Evolutionary conservation across 2,797 vertebrate genomes (phyloP), one percentile per base, ranked within the genome.

Genomic region (Neopelma chrysocephalum): DNA sequence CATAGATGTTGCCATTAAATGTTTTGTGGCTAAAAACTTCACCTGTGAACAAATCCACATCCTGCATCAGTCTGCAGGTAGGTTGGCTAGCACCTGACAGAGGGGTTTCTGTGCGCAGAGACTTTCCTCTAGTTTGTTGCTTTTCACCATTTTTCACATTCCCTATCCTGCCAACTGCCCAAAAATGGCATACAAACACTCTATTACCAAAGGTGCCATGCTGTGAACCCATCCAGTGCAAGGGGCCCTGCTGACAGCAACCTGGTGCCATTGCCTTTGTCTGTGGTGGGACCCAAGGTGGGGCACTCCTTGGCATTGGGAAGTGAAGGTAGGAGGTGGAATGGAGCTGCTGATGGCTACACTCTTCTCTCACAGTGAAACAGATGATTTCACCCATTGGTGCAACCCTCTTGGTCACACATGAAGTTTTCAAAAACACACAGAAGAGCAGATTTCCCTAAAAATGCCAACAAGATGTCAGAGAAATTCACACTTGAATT

Each of bases 121-220:
- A 40, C 34, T 82, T 89, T 57, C 17, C 12, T 25, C 5, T 15
- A 9, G 16, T 77, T 77, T 38, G 31, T n/a, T 71, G 17, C 18
- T 69, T 85, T 82, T 84, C 22, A 6, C 19, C 11, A 5, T 40
- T 78, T 80, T 56, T 64, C 36, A 78, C n/a, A 38, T 76, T 23
- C 22, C 7, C 21, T 68, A 7, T 27, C 45, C 56, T 72, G 32
- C 50, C 42, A 76, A 26, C 5, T 76, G 16, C 45, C 57, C 45
- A 45, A 61, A 61, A 94, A 57, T 3, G 18, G 3, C 26, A 20
- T 57, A 27, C 4, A 11, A 75, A 45, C 54, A 45, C 40, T 80
- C 1, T 2, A 0, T 62, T 58, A 47, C 23, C 11, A 45, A 57
- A 26, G 14, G 6, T n/a, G 22, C 29, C 17, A 1, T 47, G 69